Base-by-base conservation (phyloP, 2,888 invertebrate genomes). In the Corbicula japonica region DNA sequence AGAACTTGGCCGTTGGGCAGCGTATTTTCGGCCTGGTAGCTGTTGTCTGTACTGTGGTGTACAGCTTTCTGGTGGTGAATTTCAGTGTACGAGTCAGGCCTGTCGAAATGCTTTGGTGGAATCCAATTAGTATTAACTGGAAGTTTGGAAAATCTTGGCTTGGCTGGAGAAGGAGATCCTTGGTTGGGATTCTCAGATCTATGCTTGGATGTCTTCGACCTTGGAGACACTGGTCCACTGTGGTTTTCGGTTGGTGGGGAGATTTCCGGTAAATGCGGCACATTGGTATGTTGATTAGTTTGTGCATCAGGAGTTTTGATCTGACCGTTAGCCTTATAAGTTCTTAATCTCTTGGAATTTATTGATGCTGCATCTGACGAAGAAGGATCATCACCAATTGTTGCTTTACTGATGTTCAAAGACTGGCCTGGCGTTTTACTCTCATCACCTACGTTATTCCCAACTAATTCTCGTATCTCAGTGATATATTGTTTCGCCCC, bases 401-500 rank as follows among this genome's bases (percentile, higher is more conserved):
- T 15, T 23, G 52, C 26, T 21, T 23, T 28, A 52, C 21, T 52
- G 23, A 23, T 23, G 15, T 52, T 5, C 28, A 21, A 15, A 8
- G 30, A 2, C n/a, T 26, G 28, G 54, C 15, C 10, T 30, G 38
- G 46, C 28, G 26, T 8, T n/a, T 62, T 62, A 12, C 18, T 38
- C 18, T 28, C 26, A 26, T 44, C 46, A 21, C n/a, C n/a, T n/a
- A 21, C 2, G 15, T 44, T 50, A 8, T 30, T 10, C 32, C 28
- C 30, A 23, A 26, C 26, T 1, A 58, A 18, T 3, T 18, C 58
- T 58, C 58, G 21, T 2, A 61, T 41, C 12, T 48, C 30, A 1
- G 48, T 26, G 18, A 48, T n/a, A 38, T 61, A 77, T 44, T 21
- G 12, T 35, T 63, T 72, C 1, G 68, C 72, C 28, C 76, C 56